Percentiles rank a stretch among this genome's conserved stretches.
Evolutionary conservation across 2,888 invertebrate species (phyloP).

Genomic region (Poecilobothrus nobilitatus): DNA sequence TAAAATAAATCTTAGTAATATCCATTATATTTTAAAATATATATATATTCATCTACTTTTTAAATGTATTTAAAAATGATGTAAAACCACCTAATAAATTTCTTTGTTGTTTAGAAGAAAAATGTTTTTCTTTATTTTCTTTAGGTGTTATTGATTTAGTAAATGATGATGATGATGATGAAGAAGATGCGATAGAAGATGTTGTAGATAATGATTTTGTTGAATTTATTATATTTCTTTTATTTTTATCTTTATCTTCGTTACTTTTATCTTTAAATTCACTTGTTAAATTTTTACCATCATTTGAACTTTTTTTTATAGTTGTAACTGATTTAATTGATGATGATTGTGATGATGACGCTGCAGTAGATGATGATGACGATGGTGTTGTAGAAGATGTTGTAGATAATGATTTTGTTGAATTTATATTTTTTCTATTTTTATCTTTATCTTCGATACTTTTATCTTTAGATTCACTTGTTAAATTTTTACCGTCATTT

Average conservation of each 20-base stretch:
- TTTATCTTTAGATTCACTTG: neutral
- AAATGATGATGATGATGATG: neutral
- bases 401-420: neutral
- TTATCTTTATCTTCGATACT: neutral
- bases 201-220: neutral
- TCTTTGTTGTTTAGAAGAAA: neutral
- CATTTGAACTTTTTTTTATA: neutral
- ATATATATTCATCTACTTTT: neutral
- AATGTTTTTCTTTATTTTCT: neutral
- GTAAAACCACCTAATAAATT: neutral
- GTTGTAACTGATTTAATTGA: neutral
- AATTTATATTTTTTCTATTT: neutral
- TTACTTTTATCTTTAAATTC: neutral
- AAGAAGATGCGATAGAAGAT: neutral
- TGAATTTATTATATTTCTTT: neutral
- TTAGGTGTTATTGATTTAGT: neutral
- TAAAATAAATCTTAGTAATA: too few species aligned
- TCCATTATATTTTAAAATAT: too few species aligned
- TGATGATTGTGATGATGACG: neutral
- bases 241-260: neutral
- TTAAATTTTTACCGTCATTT: neutral
- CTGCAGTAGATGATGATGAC: neutral
- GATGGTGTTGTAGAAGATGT: neutral
- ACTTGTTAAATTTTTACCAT: neutral
- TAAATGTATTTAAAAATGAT: slow-evolving; percentile 4